phyloP scores from a whole-genome alignment of 92 coral and sea anemone species.

The Umimayanthus chanpuru region DNA sequence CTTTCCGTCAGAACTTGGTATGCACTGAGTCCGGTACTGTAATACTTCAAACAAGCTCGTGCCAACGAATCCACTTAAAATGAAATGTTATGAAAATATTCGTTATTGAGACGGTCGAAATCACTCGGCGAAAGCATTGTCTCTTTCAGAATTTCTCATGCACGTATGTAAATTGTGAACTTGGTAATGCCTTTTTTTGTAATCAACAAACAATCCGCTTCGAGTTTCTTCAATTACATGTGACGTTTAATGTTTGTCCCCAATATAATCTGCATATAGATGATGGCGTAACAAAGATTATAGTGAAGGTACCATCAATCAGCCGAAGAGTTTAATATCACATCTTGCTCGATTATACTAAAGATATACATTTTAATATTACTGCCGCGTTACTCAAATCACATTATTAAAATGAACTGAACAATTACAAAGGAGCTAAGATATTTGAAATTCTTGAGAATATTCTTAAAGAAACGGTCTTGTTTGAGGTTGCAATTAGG shows the following conservation, averaged over 20 bases:
- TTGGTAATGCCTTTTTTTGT: neutral
- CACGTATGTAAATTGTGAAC: neutral
- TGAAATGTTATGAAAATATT: neutral
- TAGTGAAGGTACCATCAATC: neutral
- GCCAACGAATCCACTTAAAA: neutral
- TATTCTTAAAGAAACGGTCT: neutral
- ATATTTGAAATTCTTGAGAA: neutral
- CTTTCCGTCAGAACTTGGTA: neutral
- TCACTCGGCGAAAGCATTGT: neutral
- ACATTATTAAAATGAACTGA: neutral
- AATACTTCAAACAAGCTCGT: neutral
- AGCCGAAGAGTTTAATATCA: neutral
- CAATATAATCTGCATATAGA: neutral
- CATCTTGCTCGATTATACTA: neutral
- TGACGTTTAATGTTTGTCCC: slow-evolving; percentile 6
- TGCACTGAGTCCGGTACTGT: neutral
- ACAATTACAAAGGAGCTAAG: neutral
- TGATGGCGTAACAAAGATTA: neutral
- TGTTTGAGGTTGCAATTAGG: no score
- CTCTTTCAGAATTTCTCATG: neutral
- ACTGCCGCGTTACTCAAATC: neutral
- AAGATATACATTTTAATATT: neutral
- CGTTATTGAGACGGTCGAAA: neutral
- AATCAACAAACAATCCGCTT: neutral
- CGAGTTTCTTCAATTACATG: neutral